Evolutionary conservation across 2,113 vertebrate species (phyloP), one percentile per base, ranked within the genome.

Genomic region (Sporophila hypoxantha): DNA sequence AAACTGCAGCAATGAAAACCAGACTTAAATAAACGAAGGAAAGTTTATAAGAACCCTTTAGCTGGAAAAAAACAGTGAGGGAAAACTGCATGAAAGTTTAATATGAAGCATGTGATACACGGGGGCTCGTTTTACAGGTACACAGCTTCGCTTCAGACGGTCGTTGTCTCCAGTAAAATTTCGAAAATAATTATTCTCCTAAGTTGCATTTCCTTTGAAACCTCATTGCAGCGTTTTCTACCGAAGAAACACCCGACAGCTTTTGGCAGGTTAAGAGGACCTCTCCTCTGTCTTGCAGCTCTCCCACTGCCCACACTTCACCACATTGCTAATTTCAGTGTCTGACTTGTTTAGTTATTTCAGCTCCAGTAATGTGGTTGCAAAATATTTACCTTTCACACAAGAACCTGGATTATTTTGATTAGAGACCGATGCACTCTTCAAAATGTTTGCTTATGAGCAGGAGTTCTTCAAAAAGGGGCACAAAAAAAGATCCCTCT

Each of bases 1-100:
- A 98, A 98, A 98, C 98, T 98, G 96, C 96, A 95, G 97, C 98
- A 99, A 98, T 99, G 99, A 98, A 98, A 99, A 98, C 98, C 98
- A 99, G 98, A 98, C 98, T 98, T 94, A 98, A 98, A 98, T 98
- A 98, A 99, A 99, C 97, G 96, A 97, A 98, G 97, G 97, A 97
- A 96, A 98, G 98, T 99, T 99, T 99, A 99, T 98, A 98, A 98
- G 98, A 98, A 97, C 96, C 95, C 96, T 97, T 97, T 97, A 93
- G 94, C 92, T 96, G 94, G 93, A 94, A 95, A 96, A 95, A 97
- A 95, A 94, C 89, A 95, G 95, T 52, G 88, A 96, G 96, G 90
- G 94, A 96, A 96, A 96, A 96, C 96, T 97, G 97, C 97, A 95
- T 97, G 97, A 94, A 97, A 95, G 93, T 96, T 97, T 99, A 98